Evolutionary conservation across 1,140 invertebrate species (phyloP).

Genomic region (Caenorhabditis brenneri): DNA sequence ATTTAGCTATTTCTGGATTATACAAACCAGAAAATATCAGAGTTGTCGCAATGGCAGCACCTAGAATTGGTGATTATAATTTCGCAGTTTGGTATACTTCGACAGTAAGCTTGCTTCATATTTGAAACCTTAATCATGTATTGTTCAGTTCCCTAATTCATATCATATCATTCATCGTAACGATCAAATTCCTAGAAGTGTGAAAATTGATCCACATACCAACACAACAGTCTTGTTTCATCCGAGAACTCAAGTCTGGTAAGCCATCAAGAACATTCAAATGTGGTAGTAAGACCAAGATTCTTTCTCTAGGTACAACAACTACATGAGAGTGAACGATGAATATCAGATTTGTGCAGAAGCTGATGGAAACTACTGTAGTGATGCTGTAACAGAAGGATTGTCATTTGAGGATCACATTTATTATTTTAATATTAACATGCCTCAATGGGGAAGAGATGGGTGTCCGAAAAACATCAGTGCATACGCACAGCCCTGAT

Average conservation of each 20-base stretch:
- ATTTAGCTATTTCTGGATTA: neutral
- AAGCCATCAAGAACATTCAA: neutral
- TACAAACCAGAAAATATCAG: slow-evolving; percentile 20
- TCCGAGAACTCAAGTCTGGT: slow-evolving; percentile 40
- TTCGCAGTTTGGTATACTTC: slow-evolving; percentile 31
- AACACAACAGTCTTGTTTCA: slow-evolving; percentile 27
- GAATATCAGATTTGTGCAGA: slow-evolving; percentile 19
- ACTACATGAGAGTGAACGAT: slow-evolving; percentile 13
- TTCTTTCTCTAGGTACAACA: neutral
- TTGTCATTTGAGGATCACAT: slow-evolving; percentile 6
- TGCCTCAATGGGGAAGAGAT: neutral
- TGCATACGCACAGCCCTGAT: neutral
- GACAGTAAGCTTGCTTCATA: neutral
- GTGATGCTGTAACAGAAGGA: neutral
- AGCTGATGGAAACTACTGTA: slow-evolving; percentile 46
- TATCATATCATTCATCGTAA: slow-evolving; percentile 13
- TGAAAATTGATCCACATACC: slow-evolving; percentile 9
- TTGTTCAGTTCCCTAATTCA: slow-evolving; percentile 26
- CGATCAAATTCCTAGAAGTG: neutral
- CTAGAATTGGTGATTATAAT: slow-evolving; percentile 33
- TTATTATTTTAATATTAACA: slow-evolving; percentile 26
- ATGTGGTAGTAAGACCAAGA: neutral
- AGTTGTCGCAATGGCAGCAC: neutral
- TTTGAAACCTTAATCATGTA: neutral
- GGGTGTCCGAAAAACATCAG: slow-evolving; percentile 22